These are phyloP conservation scores for Ctena decussata DNA, from an alignment of 2,888 invertebrate species.

Conservation along the genomic window DNA sequence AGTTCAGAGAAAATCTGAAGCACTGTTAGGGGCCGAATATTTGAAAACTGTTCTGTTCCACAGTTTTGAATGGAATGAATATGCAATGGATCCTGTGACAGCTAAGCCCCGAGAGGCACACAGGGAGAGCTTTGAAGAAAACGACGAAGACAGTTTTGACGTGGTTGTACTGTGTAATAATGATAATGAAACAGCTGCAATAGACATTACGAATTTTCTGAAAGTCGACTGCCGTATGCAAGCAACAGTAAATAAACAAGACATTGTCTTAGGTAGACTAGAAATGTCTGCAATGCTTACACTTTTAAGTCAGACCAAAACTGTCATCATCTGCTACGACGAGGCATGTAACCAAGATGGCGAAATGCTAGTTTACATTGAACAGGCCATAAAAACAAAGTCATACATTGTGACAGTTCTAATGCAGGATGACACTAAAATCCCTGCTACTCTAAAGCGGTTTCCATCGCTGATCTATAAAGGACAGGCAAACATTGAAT, in stretches of 20 bases:
- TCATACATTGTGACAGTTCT: background rate
- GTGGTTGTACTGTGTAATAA: background rate
- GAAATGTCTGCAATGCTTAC: background rate
- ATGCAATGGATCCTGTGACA: background rate
- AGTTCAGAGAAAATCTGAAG: background rate
- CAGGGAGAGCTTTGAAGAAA: background rate
- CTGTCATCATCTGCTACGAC: background rate
- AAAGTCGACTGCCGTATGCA: background rate
- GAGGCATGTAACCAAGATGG: background rate
- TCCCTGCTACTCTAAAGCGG: background rate
- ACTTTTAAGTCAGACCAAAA: background rate
- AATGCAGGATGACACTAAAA: background rate
- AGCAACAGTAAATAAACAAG: background rate
- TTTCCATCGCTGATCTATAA: background rate
- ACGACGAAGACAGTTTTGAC: background rate
- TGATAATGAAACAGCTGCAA: background rate
- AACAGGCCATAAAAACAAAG: background rate
- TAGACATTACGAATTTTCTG: background rate
- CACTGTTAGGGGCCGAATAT: background rate
- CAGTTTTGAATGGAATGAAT: background rate
- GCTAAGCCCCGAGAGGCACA: no score
- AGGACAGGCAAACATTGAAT: background rate
- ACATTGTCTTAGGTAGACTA: background rate
- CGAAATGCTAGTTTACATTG: background rate
- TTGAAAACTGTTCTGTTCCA: background rate